Evolutionary conservation across 2,797 vertebrate genomes (phyloP), one percentile per base, ranked within the genome.

Genomic region (Sitta carolinensis): DNA sequence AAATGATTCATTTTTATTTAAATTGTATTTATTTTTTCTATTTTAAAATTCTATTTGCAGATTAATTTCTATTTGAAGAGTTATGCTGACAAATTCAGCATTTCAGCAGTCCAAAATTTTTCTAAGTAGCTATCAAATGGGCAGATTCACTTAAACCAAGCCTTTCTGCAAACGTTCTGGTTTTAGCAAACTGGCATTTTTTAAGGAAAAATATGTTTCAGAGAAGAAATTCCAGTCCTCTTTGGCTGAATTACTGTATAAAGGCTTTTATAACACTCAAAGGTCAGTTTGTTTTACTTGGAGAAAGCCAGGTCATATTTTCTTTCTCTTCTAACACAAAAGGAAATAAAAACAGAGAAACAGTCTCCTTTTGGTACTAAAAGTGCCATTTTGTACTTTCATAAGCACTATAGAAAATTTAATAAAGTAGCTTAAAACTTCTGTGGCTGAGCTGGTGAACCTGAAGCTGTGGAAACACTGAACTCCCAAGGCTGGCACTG

Each of bases 131-230:
- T 38, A 16, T 18, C 29, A 64, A 83, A 69, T 36, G 45, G 51
- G 29, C 34, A 90, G 63, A 66, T 66, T 80, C 45, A 74, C 13
- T 90, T 21, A 80, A 83, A 91, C 6, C 11, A 48, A 85, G 23
- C 7, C 51, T 69, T 86, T 79, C 51, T 91, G n/a, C 47, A 78
- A 76, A 79, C 42, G 30, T 32, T 69, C 51, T 90, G 45, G 17
- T 92, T 94, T 95, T 47, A 81, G 72, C 21, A 62, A 78, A 76
- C 76, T 85, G 89, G 73, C 51, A 86, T 96, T 95, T 91, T 93
- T 88, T 7, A 86, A 88, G 85, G 91, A 84, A 94, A 95, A 96
- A 96, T 42, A 17, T 42, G 26, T 42, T 84, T 66, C 27, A 21
- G 22, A 29, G 80, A 59, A 93, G 70, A 88, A 90, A 81, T 94